Conservation (phyloP, 2,888 invertebrate species). For the Uropetala carovei region DNA sequence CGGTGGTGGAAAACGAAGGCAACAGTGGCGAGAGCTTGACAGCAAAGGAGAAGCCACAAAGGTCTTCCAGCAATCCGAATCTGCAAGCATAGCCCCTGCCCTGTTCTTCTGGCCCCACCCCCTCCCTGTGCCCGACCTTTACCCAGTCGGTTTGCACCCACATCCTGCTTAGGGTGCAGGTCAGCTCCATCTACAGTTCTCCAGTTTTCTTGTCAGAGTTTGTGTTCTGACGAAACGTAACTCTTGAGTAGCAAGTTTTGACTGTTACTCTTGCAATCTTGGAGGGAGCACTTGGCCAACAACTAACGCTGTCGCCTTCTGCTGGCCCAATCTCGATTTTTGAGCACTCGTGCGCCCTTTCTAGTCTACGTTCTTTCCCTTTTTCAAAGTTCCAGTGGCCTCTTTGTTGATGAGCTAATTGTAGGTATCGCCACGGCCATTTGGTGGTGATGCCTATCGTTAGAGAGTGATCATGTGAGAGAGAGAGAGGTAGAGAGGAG, state of each 20-base stretch:
- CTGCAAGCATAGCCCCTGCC: constrained; percentile 56
- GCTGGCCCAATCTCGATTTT: constrained; percentile 56
- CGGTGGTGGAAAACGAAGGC: constrained; percentile 29
- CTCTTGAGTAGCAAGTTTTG: neutral
- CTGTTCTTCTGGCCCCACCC: constrained; percentile 36
- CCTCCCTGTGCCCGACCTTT: constrained; percentile 21
- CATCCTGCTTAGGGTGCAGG: constrained; percentile 49
- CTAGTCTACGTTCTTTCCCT: constrained; percentile 63
- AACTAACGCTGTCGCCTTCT: constrained; percentile 58
- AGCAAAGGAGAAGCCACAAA: constrained; percentile 52
- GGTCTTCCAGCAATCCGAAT: constrained; percentile 63
- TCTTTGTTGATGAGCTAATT: constrained; percentile 53
- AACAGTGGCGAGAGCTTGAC: constrained; percentile 16
- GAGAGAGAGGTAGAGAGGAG: constrained; percentile 54
- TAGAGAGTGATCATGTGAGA: constrained; percentile 52
- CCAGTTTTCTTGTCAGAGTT: constrained; percentile 15
- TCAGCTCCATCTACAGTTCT: constrained; percentile 52
- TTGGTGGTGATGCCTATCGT: constrained; percentile 34
- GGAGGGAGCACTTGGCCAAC: constrained; percentile 62
- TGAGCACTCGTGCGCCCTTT: constrained; percentile 64
- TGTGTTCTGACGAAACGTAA: constrained; percentile 31
- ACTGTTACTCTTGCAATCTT: constrained; percentile 47
- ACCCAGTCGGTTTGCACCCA: constrained; percentile 35
- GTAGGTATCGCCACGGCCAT: neutral
- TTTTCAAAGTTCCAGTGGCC: constrained; percentile 63